These are phyloP conservation scores for Cynaeus angustus DNA, from an alignment of 2,888 invertebrate species.

Conservation along the genomic window DNA sequence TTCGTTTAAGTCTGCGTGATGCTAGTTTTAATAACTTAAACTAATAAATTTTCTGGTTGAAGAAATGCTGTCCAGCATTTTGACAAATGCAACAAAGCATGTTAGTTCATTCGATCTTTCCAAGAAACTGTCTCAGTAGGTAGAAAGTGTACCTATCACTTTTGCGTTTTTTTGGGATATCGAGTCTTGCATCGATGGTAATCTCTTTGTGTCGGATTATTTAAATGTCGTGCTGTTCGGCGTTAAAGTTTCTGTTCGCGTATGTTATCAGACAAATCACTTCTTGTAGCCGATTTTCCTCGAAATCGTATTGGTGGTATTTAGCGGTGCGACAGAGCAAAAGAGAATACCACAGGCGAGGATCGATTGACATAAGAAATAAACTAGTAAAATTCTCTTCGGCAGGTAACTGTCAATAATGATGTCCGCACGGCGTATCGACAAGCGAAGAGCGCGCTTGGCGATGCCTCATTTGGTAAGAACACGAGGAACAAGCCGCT, in stretches of 20 bases:
- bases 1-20: no score
- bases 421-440: constrained; percentile 57
- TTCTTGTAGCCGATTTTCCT: constrained; percentile 49
- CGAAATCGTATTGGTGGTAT: constrained; percentile 49
- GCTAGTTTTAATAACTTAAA: no score
- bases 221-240: constrained; percentile 21
- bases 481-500: constrained; percentile 61
- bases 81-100: no score
- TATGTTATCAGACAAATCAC: constrained; percentile 52
- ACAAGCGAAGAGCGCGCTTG: constrained; percentile 57
- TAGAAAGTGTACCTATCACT: background rate
- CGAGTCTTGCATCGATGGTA: constrained; percentile 6
- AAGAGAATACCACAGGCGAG: constrained; percentile 48
- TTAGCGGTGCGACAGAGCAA: constrained; percentile 44
- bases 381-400: constrained; percentile 59
- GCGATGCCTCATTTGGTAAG: constrained; percentile 62
- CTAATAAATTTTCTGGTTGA: no score
- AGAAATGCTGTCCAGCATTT: no score
- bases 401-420: constrained; percentile 60
- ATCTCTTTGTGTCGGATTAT: constrained; percentile 18
- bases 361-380: constrained; percentile 56
- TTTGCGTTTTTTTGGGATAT: constrained; percentile 1
- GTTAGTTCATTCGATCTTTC: background rate
- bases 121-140: background rate
- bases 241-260: constrained; percentile 40